phyloP scores from a whole-genome alignment of 1,140 invertebrate genomes.

The Mesaphorura yosii region DNA sequence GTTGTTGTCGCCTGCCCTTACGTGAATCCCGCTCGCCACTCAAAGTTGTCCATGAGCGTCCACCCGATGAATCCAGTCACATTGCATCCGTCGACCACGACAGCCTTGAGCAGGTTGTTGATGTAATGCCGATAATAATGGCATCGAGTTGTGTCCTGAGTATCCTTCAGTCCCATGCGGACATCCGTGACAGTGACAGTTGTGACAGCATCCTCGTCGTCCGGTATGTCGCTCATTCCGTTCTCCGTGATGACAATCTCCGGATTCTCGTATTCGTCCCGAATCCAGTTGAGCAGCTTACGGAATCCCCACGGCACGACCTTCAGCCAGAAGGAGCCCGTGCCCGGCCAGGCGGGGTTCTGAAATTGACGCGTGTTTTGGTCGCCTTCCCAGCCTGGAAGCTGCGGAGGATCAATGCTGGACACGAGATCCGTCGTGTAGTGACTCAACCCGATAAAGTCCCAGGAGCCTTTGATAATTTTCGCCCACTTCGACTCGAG shows the following conservation, averaged over 20 bases:
- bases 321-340: slow-evolving; percentile 15
- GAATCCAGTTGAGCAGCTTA: slow-evolving; percentile 51
- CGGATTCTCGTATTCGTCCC: slow-evolving; percentile 47
- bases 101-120: slow-evolving; percentile 50
- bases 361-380: slow-evolving; percentile 6
- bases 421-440: slow-evolving; percentile 17
- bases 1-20: not conserved
- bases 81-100: slow-evolving; percentile 50
- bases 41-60: slow-evolving; percentile 68
- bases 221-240: slow-evolving; percentile 47
- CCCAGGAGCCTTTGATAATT: not conserved
- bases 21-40: slow-evolving; percentile 46
- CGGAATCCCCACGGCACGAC: slow-evolving; percentile 53
- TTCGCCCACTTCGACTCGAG: slow-evolving; percentile 33
- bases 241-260: slow-evolving; percentile 59
- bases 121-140: slow-evolving; percentile 48
- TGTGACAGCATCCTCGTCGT: too few relatives aligned
- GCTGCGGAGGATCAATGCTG: not conserved
- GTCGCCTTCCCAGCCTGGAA: slow-evolving; percentile 12
- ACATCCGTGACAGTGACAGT: too few relatives aligned
- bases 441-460: slow-evolving; percentile 26
- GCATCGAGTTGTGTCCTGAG: slow-evolving; percentile 43
- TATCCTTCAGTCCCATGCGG: slow-evolving; percentile 37
- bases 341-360: slow-evolving; percentile 8
- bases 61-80: slow-evolving; percentile 56